These are phyloP conservation scores for Drosophila paramelanica DNA, from an alignment of 2,888 invertebrate genomes.

Conservation along the genomic window DNA sequence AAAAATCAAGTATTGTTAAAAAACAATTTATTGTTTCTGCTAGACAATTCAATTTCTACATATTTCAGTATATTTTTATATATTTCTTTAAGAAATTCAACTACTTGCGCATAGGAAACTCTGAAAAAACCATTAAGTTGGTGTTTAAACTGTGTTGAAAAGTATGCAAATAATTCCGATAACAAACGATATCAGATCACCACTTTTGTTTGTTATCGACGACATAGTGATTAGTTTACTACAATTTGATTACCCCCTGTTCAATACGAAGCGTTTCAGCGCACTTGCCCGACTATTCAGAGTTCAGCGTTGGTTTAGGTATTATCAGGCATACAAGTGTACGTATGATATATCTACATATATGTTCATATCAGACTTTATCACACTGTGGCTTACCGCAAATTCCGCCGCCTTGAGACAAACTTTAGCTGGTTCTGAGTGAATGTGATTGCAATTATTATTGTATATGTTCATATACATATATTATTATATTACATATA, in stretches of 20 bases:
- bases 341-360: background rate
- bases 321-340: background rate
- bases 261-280: background rate
- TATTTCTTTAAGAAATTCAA: too few relatives aligned
- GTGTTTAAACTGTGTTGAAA: too few relatives aligned
- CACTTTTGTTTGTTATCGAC: background rate
- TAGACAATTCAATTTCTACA: too few relatives aligned
- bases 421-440: background rate
- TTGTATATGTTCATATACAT: constrained; percentile 3
- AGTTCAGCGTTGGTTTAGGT: background rate
- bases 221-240: background rate
- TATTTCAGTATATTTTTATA: too few relatives aligned
- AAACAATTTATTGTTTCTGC: too few relatives aligned
- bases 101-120: too few relatives aligned
- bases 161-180: background rate
- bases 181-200: background rate
- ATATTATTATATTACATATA: background rate
- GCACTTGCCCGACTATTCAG: constrained; percentile 26
- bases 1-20: too few relatives aligned
- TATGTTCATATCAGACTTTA: constrained; percentile 23
- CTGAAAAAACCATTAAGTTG: too few relatives aligned
- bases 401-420: constrained; percentile 8
- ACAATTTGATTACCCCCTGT: background rate
- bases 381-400: constrained; percentile 29
- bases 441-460: constrained; percentile 4